A percentile compares a stretch with the other conserved stretches of the same genome.
Conservation (phyloP, 2,888 invertebrate genomes). For the Artemia sinica region DNA sequence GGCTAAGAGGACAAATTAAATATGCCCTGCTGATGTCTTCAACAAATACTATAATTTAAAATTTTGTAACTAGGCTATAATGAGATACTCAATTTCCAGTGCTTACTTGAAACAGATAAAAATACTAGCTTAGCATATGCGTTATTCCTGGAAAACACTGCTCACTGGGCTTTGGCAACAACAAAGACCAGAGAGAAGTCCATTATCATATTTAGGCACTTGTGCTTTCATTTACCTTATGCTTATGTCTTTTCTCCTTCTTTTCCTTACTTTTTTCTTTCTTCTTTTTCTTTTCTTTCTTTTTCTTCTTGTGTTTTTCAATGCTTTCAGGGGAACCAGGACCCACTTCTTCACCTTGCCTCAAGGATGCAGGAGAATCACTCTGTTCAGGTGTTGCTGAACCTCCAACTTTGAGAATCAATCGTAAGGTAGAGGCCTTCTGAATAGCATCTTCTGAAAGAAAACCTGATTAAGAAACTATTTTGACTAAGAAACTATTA, state of each 20-base stretch:
- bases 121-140: no score
- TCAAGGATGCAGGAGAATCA: slow-evolving; percentile 33
- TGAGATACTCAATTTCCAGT: no score
- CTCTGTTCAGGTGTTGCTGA: slow-evolving; percentile 48
- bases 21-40: no score
- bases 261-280: slow-evolving; percentile 39
- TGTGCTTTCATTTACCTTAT: slow-evolving; percentile 34
- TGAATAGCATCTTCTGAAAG: slow-evolving; percentile 16
- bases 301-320: slow-evolving; percentile 50
- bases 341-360: slow-evolving; percentile 25
- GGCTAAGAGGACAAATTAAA: no score
- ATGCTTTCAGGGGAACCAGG: slow-evolving; percentile 27
- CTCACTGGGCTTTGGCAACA: no score
- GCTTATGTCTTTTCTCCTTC: slow-evolving; percentile 53
- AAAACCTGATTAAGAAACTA: background rate
- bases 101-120: no score
- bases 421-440: slow-evolving; percentile 41
- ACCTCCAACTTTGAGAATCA: slow-evolving; percentile 49
- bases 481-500: no score
- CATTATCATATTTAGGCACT: no score
- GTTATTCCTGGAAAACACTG: no score
- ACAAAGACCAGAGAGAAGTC: no score
- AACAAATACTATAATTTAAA: no score
- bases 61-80: no score
- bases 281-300: slow-evolving; percentile 55